Evolutionary conservation across 2,797 vertebrate species (phyloP), one percentile per base, ranked within the genome.

Genomic region (Epinephelus coioides): DNA sequence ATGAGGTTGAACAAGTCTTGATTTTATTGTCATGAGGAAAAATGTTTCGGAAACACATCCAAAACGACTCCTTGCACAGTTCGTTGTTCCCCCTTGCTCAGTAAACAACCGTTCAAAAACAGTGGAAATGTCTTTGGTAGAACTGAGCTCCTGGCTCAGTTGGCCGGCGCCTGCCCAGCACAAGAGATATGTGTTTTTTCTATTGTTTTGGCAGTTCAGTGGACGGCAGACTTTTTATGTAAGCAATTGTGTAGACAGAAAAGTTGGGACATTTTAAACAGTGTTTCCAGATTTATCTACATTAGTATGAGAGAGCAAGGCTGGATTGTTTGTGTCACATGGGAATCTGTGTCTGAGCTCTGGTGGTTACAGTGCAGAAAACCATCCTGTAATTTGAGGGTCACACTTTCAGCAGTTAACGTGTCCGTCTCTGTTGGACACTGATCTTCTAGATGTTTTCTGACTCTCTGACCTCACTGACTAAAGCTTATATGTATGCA

Each of bases 341-440:
- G 73, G 53, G 64, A 69, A 59, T 73, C 14, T 73, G 40, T 51
- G 25, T 76, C 23, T 76, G 68, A 44, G 61, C 64, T 71, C 47
- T 27, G 66, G 61, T 51, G 61, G 64, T 74, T 64, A 64, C 46
- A 65, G n/a, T 69, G 49, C 15, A 54, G 50, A 71, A 78, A 75
- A 44, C n/a, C 47, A 34, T 78, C 18, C 44, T 14, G 17, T 79
- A 74, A 82, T 78, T 65, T 60, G 21, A 69, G 59, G 76, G 76
- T 59, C 60, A 79, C 25, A 56, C 30, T 65, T 55, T 7, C 13
- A 71, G 53, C 62, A 54, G 72, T 65, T 51, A 60, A 64, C 18
- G 1, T 76, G 72, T 69, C 60, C 59, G 19, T 76, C 68, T 51
- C 51, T 70, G 73, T 59, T 5, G 5, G 62, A 73, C 71, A 68